Evolutionary conservation across 2,888 invertebrate genomes (phyloP).

Genomic region (Netelia fuscicornis): DNA sequence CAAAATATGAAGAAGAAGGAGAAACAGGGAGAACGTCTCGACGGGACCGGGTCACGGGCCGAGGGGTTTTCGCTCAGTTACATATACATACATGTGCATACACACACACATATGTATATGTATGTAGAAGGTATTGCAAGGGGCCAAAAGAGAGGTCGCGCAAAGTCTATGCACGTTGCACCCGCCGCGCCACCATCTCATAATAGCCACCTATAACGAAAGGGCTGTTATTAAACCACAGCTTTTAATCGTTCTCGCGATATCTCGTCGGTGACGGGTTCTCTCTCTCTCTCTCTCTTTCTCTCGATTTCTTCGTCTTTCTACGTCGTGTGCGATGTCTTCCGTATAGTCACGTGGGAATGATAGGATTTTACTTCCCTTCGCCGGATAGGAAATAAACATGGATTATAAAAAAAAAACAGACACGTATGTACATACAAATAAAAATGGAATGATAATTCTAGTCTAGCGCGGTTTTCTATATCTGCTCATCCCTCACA

Average conservation of each 20-base stretch:
- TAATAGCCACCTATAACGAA: slow-evolving; percentile 78
- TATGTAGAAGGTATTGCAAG: neutral
- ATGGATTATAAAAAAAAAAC: neutral
- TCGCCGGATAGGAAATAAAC: no score
- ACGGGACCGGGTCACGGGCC: slow-evolving; percentile 69
- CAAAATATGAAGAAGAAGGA: slow-evolving; percentile 40
- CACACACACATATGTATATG: neutral
- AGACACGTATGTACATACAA: neutral
- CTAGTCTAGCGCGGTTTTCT: slow-evolving; percentile 7
- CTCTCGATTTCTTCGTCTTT: slow-evolving; percentile 17
- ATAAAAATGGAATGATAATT: slow-evolving; percentile 41
- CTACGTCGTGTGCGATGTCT: slow-evolving; percentile 50
- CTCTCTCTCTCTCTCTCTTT: slow-evolving; percentile 20
- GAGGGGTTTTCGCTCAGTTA: slow-evolving; percentile 57
- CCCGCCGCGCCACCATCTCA: slow-evolving; percentile 66
- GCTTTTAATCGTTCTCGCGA: slow-evolving; percentile 80
- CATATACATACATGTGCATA: neutral
- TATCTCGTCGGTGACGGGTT: slow-evolving; percentile 62
- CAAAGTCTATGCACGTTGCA: slow-evolving; percentile 66
- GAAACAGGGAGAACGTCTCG: slow-evolving; percentile 67
- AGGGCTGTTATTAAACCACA: slow-evolving; percentile 81
- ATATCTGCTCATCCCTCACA: slow-evolving; percentile 3
- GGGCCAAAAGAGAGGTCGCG: slow-evolving; percentile 62
- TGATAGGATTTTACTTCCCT: slow-evolving; percentile 55
- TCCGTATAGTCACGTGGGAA: slow-evolving; percentile 64